Evolutionary conservation across 2,888 invertebrate species (phyloP).

Genomic region (Caenorhabditis sp.): DNA sequence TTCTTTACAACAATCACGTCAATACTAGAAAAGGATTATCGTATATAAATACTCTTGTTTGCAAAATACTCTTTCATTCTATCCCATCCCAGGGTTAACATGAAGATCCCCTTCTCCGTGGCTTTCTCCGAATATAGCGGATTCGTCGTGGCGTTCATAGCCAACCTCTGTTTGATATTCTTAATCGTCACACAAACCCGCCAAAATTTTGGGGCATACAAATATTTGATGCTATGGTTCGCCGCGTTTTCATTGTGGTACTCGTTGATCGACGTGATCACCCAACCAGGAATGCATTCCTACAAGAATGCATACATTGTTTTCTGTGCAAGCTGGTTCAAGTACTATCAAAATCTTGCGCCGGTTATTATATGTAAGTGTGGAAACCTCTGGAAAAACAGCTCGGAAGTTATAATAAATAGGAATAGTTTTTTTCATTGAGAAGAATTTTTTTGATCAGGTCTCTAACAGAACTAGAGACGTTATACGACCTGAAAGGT

Average conservation of each 20-base stretch:
- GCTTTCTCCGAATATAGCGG: conserved; percentile 25
- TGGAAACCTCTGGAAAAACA: background rate
- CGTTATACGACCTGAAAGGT: no score
- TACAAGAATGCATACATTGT: conserved; percentile 32
- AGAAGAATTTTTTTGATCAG: no score
- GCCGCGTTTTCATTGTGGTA: conserved; percentile 30
- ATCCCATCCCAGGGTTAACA: conserved; percentile 1
- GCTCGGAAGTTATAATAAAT: no score
- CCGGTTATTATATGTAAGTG: background rate
- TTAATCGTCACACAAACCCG: conserved; percentile 24
- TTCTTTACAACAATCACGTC: no score
- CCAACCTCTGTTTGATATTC: conserved; percentile 16
- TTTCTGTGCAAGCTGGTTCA: conserved; percentile 34
- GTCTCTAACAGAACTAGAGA: no score
- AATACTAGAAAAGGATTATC: no score
- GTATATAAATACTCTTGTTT: no score
- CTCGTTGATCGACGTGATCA: conserved; percentile 26
- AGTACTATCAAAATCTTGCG: conserved; percentile 17
- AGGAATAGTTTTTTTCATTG: no score
- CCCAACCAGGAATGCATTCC: conserved; percentile 35
- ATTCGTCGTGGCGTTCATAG: conserved; percentile 25
- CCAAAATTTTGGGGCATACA: conserved; percentile 27
- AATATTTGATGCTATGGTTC: conserved; percentile 33
- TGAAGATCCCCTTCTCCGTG: conserved; percentile 22
- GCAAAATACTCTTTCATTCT: no score